Base-by-base conservation (phyloP, 35 echinoderm and acorn worm genomes). In the Eucidaris tribuloides region DNA sequence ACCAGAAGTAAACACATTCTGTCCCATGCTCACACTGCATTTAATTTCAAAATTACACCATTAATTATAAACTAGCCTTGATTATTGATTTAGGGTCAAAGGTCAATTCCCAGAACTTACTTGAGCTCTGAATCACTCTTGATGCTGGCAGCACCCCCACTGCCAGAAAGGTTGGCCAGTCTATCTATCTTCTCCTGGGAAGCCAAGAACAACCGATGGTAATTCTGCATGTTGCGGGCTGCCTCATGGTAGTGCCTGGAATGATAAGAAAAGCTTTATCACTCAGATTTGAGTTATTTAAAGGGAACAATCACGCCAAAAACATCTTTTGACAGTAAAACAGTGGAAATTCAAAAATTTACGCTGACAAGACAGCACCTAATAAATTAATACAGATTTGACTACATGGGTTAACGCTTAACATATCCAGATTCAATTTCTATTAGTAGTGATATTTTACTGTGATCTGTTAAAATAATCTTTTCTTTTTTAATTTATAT, bases 241-340 rank as follows among this genome's bases (percentile, higher is more conserved):
- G 95, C 95, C 38, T 98, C 90, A 45, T 93, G 86, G 70, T 93
- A 92, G 77, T 98, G 95, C 58, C 95, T 98, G n/a, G n/a, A n/a
- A n/a, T n/a, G n/a, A n/a, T n/a, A n/a, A n/a, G n/a, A n/a, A n/a
- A n/a, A n/a, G n/a, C n/a, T n/a, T n/a, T n/a, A n/a, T n/a, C n/a
- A n/a, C n/a, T n/a, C n/a, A n/a, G n/a, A n/a, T n/a, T n/a, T n/a
- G n/a, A n/a, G n/a, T n/a, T n/a, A n/a, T n/a, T n/a, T n/a, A n/a
- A n/a, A n/a, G n/a, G n/a, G n/a, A n/a, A n/a, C n/a, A n/a, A n/a
- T n/a, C n/a, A n/a, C n/a, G n/a, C n/a, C n/a, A n/a, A n/a, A n/a
- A n/a, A n/a, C n/a, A n/a, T n/a, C n/a, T n/a, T n/a, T n/a, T n/a
- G n/a, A n/a, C n/a, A n/a, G n/a, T n/a, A n/a, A n/a, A n/a, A n/a